Evolutionary conservation across 37 sponge, comb jelly and placozoan genomes (phyloP), one percentile per base, ranked within the genome.

Genomic region (Crambe crambe): DNA sequence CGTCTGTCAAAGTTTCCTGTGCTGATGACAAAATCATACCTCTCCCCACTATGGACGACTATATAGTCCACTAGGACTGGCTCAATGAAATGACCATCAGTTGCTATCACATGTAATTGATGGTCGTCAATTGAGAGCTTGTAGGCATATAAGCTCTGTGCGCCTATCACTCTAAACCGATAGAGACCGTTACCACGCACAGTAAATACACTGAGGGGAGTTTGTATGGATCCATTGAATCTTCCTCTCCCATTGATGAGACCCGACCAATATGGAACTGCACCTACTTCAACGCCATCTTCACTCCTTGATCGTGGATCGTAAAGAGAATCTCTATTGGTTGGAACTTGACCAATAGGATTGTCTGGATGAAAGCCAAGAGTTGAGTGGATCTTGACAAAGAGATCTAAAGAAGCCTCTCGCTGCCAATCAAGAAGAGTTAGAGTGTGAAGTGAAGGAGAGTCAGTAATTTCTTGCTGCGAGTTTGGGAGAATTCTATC

Each of bases 161-260:
- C 89, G 9, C 93, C 93, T 61, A 93, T 68, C 43, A 89, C 3
- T 25, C 93, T 78, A 71, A 93, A 93, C 60, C 93, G 43, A 47
- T 93, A 93, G 0, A 20, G 75, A 66, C 30, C 77, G 10, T 78
- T 77, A 42, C 18, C 4, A 29, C 2, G 32, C 1, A 81, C 70
- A 25, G 17, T 68, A 22, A 87, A 81, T 2, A 58, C 30, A 9
- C 37, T 58, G n/a, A 81, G 72, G 0, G 21, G 2, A 0, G 67
- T 65, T 18, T 41, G 36, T 26, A 5, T 58, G 70, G 21, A 73
- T 37, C 15, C 37, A 10, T 56, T 1, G 68, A 79, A 42, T 59
- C 89, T 56, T 34, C 94, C 90, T 69, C 20, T 57, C 3, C 87
- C 94, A 79, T 93, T 93, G 47, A 93, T 89, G 15, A 89, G 39